Conservation (phyloP, 2,113 vertebrate species). For the Cranoglanis bouderius region DNA sequence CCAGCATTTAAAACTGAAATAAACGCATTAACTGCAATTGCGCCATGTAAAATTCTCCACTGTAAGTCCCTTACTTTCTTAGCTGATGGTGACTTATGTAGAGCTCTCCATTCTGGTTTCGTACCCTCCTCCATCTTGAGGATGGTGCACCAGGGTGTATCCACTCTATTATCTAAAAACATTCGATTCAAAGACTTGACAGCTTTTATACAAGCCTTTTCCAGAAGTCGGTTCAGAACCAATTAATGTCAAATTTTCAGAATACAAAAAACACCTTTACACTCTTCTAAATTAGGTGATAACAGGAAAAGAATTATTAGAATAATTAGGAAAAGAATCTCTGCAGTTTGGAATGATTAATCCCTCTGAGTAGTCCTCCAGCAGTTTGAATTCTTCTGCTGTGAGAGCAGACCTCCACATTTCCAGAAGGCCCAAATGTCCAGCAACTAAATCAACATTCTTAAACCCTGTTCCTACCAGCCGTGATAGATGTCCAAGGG, state of each 20-base stretch:
- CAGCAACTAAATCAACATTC: background rate
- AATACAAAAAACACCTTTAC: background rate
- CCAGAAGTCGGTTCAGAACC: background rate
- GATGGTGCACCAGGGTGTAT: background rate
- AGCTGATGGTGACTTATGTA: background rate
- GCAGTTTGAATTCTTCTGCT: background rate
- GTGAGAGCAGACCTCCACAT: background rate
- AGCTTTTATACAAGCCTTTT: background rate
- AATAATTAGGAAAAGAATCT: background rate
- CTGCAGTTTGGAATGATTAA: background rate
- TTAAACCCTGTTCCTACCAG: no score
- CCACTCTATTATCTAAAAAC: background rate
- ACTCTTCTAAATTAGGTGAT: background rate
- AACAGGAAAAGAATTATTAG: no score
- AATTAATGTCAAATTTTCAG: background rate
- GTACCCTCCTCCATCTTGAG: background rate
- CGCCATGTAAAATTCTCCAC: no score
- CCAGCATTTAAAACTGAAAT: no score
- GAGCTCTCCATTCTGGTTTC: background rate
- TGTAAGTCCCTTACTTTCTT: no score
- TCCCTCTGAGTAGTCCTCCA: background rate
- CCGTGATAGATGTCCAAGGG: background rate
- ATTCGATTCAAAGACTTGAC: background rate
- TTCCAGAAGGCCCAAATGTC: background rate
- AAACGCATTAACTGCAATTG: no score